A percentile compares a stretch with the other conserved stretches of the same genome.
Evolutionary conservation across 2,888 invertebrate species (phyloP).

Genomic region (Cataglyphis rosenhaueri): DNA sequence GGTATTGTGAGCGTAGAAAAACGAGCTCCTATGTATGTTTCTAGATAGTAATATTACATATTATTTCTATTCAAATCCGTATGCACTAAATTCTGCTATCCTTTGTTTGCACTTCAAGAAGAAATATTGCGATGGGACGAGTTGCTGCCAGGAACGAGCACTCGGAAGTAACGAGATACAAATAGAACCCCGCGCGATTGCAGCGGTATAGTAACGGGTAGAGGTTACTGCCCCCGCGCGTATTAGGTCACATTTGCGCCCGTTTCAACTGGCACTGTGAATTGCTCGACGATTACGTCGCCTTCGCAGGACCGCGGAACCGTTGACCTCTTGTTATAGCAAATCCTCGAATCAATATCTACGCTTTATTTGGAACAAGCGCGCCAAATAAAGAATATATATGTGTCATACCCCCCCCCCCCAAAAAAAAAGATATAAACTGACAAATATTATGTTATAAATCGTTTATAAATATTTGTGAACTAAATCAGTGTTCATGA

Average conservation of each 20-base stretch:
- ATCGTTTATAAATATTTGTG: not conserved
- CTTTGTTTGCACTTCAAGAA: not conserved
- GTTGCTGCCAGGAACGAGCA: slow-evolving; percentile 70
- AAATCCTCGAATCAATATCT: slow-evolving; percentile 10
- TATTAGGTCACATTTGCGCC: slow-evolving; percentile 84
- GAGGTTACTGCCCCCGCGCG: slow-evolving; percentile 80
- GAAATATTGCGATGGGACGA: slow-evolving; percentile 23
- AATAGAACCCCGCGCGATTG: slow-evolving; percentile 81
- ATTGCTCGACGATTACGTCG: slow-evolving; percentile 62
- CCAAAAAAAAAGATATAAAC: not conserved
- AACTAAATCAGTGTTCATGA: not conserved
- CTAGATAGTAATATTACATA: not conserved
- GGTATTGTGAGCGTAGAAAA: not conserved
- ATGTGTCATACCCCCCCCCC: no score
- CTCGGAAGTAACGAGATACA: slow-evolving; percentile 83
- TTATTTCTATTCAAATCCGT: not conserved
- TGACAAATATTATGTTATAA: not conserved
- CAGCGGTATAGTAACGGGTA: slow-evolving; percentile 68
- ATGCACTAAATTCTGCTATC: not conserved
- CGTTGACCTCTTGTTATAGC: slow-evolving; percentile 62
- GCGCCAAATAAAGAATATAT: not conserved
- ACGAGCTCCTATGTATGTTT: not conserved
- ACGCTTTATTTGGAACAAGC: not conserved
- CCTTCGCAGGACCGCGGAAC: slow-evolving; percentile 66
- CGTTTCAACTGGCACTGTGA: slow-evolving; percentile 56